Base-by-base conservation (phyloP, 1,140 invertebrate genomes). In the Lerema accius region DNA sequence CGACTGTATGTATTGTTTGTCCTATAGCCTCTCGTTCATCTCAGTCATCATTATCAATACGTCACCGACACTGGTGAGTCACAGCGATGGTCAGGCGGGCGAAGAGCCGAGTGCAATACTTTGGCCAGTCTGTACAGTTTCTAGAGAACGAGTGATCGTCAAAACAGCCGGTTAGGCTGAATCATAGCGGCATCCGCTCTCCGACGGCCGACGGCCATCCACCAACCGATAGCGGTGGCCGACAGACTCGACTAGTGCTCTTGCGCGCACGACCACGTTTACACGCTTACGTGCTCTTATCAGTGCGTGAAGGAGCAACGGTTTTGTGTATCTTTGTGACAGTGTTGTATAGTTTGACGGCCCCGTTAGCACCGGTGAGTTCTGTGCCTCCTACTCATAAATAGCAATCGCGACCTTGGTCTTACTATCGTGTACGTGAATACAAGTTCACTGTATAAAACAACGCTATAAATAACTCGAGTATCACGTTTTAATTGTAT, bases 231-330 rank as follows among this genome's bases (percentile, higher is more conserved):
- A 68, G 63, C 74, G 78, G 76, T 80, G 66, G 68, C 64, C 59
- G 56, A 35, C 76, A 1, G 28, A 4, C 28, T 7, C 28, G 28
- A 7, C 28, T 32, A 32, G 28, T 32, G 28, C 28, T 32, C 28
- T 32, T 32, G 28, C 63, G 65, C 82, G 79, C 75, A 77, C 72
- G 83, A 82, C 82, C 82, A 84, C 69, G 77, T 55, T 73, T 71
- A 78, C 81, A 85, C 82, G 80, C 77, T 58, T 78, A 70, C 67
- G 62, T 79, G 66, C 65, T 71, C 60, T 67, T 78, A 78, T 76
- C 73, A 78, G 84, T 85, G 82, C 76, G 69, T 83, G 76, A 80
- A 79, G 76, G 28, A 46, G 75, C 58, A 70, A 76, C 71, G 62
- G 80, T 79, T 75, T 64, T 49, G 72, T 83, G 80, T 66, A 71